A percentile compares a stretch with the other conserved stretches of the same genome.
Conservation (phyloP, 1,140 invertebrate species). For the Lysiphlebus fabarum region DNA sequence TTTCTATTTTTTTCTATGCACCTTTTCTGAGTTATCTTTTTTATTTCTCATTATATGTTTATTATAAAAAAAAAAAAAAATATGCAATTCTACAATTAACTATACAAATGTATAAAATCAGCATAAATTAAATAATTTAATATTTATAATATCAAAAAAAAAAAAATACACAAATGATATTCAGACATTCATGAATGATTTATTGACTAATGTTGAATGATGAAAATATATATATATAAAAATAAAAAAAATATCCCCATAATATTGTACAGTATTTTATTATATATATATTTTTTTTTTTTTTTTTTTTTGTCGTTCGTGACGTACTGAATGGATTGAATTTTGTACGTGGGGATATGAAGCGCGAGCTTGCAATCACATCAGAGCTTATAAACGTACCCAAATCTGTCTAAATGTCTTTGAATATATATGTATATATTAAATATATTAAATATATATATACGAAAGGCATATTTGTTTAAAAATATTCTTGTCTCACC, state of each 20-base stretch:
- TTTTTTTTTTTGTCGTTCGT: constrained; percentile 35
- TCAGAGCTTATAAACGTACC: constrained; percentile 37
- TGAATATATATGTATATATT: background rate
- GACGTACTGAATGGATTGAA: constrained; percentile 45
- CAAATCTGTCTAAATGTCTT: constrained; percentile 22
- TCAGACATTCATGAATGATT: background rate
- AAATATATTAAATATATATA: background rate
- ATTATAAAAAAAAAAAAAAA: too few species aligned
- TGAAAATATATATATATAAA: background rate
- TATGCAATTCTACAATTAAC: too few species aligned
- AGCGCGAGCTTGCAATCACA: constrained; percentile 43
- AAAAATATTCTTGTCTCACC: constrained; percentile 13
- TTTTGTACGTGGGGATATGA: background rate
- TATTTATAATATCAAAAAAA: too few species aligned
- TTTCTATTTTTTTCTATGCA: too few species aligned
- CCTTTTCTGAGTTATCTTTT: too few species aligned
- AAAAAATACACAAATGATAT: too few species aligned
- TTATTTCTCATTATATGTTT: too few species aligned
- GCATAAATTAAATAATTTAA: too few species aligned
- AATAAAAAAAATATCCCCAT: background rate
- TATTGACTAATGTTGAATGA: background rate
- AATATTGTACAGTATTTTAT: background rate
- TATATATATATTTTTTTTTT: too few species aligned
- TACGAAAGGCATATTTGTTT: background rate
- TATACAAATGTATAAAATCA: too few species aligned